phyloP scores from a whole-genome alignment of 1,140 invertebrate species.

The Platorchestia sp. region DNA sequence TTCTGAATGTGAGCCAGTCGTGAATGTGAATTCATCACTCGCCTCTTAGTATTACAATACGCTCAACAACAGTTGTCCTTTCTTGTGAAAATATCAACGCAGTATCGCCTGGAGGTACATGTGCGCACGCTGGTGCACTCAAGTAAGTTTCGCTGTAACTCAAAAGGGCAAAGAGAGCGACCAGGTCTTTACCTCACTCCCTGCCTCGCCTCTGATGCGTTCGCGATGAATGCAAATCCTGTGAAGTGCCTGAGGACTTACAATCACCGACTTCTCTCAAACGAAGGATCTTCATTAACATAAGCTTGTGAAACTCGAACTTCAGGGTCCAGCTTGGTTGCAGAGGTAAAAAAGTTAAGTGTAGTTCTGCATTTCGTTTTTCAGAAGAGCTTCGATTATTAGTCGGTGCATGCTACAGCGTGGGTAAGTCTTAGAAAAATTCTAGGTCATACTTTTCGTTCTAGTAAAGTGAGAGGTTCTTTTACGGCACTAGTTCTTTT shows the following conservation, averaged over 20 bases:
- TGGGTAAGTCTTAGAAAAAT: not conserved
- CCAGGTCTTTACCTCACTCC: not conserved
- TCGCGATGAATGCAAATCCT: not conserved
- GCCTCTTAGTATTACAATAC: not conserved
- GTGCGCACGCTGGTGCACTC: not conserved
- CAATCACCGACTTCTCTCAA: not conserved
- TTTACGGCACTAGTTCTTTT: not conserved
- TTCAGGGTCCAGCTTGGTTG: not conserved
- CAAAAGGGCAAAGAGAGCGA: not conserved
- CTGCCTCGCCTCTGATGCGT: not conserved
- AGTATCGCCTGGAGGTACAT: not conserved
- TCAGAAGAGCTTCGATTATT: not conserved
- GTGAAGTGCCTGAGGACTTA: not conserved
- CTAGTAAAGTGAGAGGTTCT: not conserved
- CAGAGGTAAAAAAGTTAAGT: not conserved
- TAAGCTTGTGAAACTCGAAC: not conserved
- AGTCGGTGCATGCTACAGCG: not conserved
- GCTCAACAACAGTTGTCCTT: not conserved
- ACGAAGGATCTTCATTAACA: not conserved
- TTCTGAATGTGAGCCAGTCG: not conserved
- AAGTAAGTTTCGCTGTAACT: not conserved
- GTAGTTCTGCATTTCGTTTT: not conserved
- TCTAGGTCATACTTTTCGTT: not conserved
- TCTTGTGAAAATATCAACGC: not conserved
- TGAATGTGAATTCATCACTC: not conserved